These are phyloP conservation scores for Ramphastos sulfuratus DNA, from an alignment of 2,113 vertebrate genomes.

Conservation along the genomic window DNA sequence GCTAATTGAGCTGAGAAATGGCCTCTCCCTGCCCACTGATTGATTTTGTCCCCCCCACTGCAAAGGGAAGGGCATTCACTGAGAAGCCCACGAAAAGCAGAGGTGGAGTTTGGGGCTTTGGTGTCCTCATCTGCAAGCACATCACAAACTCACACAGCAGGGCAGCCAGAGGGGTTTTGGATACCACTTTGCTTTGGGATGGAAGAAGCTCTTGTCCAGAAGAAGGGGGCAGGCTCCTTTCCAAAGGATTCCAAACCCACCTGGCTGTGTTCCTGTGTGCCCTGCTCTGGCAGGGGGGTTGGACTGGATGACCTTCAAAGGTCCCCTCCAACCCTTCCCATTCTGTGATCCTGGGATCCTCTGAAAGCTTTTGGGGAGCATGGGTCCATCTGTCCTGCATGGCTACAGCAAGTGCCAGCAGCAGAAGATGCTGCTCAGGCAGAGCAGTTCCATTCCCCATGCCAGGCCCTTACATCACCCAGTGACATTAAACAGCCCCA, in stretches of 20 bases:
- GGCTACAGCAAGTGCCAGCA: rapidly evolving
- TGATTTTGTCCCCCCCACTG: background rate
- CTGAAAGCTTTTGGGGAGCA: background rate
- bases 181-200: rapidly evolving
- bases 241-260: too few relatives aligned
- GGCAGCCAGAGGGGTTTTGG: background rate
- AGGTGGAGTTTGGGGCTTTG: background rate
- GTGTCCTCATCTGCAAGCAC: rapidly evolving
- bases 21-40: background rate
- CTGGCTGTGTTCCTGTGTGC: too few relatives aligned
- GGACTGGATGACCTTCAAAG: too few relatives aligned
- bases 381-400: background rate
- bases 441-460: background rate
- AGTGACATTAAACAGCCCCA: too few relatives aligned
- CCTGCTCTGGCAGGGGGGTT: too few relatives aligned
- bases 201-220: background rate
- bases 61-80: background rate
- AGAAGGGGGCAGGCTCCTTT: too few relatives aligned
- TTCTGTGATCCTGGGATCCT: too few relatives aligned
- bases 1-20: constrained; percentile 49
- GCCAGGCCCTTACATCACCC: background rate
- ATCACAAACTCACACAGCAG: rapidly evolving
- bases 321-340: too few relatives aligned
- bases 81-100: background rate
- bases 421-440: background rate